Evolutionary conservation across 2,797 vertebrate species (phyloP).

Genomic region (Tenualosa ilisha): DNA sequence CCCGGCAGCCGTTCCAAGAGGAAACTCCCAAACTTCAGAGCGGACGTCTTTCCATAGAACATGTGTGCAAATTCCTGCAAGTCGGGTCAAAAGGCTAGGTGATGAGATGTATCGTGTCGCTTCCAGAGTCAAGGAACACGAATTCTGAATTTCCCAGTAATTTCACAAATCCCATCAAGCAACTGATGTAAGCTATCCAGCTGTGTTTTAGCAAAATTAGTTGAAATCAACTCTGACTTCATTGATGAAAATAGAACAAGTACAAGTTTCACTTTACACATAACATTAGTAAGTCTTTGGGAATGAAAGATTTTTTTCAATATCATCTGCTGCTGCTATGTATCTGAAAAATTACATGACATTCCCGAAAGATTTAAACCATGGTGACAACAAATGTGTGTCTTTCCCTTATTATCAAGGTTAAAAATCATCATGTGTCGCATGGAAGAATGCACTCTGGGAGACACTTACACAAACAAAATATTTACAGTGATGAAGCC

Average conservation of each 20-base stretch:
- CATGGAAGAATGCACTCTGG: neutral
- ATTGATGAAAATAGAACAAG: neutral
- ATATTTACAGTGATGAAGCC: neutral
- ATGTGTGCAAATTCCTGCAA: neutral
- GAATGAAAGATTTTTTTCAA: neutral
- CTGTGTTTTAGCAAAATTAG: neutral
- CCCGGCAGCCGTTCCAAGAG: conserved; percentile 9
- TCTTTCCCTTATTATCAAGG: neutral
- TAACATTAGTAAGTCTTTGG: no score
- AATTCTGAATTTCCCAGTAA: neutral
- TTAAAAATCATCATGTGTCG: neutral
- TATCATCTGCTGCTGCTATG: neutral
- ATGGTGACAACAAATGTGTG: neutral
- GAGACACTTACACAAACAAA: neutral
- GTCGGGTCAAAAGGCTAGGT: neutral
- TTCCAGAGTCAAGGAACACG: neutral
- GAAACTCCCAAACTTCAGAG: neutral
- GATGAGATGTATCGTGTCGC: neutral
- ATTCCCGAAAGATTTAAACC: neutral
- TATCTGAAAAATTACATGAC: neutral
- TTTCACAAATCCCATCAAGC: neutral
- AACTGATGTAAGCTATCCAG: neutral
- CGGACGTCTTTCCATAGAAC: neutral
- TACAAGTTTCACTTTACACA: neutral
- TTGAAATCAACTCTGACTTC: neutral